These are phyloP conservation scores for Andrena flavipes DNA, from an alignment of 2,888 invertebrate species.

Conservation along the genomic window DNA sequence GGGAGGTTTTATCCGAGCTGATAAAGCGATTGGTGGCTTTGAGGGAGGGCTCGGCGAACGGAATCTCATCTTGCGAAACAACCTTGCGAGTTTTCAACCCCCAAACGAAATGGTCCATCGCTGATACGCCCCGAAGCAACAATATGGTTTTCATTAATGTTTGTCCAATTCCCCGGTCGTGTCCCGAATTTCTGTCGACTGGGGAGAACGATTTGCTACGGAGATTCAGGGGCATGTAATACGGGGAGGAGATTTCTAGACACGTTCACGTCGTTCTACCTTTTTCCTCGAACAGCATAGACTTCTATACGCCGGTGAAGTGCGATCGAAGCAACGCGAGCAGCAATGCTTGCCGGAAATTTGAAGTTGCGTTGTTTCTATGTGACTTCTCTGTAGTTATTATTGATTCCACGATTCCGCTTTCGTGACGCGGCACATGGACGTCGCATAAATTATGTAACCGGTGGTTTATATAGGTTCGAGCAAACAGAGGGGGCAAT, in stretches of 20 bases:
- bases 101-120: background rate
- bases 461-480: background rate
- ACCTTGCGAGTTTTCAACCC: background rate
- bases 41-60: background rate
- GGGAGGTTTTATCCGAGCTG: background rate
- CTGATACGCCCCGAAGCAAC: background rate
- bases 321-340: slow-evolving; percentile 37
- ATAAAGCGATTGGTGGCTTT: background rate
- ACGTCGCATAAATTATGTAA: slow-evolving; percentile 23
- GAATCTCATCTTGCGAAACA: background rate
- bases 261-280: slow-evolving; percentile 50
- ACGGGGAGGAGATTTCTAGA: slow-evolving; percentile 37
- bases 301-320: slow-evolving; percentile 16
- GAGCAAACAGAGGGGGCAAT: background rate
- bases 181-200: background rate
- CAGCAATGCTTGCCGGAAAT: slow-evolving; percentile 17
- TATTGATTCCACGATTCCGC: slow-evolving; percentile 4
- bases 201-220: background rate
- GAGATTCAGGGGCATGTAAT: background rate
- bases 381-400: slow-evolving; percentile 2
- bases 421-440: slow-evolving; percentile 4
- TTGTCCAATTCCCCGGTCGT: background rate
- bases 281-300: slow-evolving; percentile 3
- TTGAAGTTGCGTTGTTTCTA: slow-evolving; percentile 23
- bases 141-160: background rate